Base-by-base conservation (phyloP, 1,140 invertebrate genomes). In the Melitaea cinxia region DNA sequence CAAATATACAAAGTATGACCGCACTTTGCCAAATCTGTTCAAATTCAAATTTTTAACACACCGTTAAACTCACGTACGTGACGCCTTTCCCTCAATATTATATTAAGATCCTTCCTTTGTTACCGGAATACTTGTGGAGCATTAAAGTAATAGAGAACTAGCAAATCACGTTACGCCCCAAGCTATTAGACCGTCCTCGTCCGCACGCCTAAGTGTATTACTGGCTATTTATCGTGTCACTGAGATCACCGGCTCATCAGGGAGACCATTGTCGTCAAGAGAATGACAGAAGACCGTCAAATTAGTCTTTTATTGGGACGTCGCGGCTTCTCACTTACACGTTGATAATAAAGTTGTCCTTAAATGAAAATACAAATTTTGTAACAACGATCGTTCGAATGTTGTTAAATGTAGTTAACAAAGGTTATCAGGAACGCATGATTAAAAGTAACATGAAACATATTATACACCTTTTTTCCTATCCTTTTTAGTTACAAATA, bases 151-250 rank as follows among this genome's bases (percentile, higher is more conserved):
- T 77, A 78, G 75, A 73, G 77, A 75, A 71, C 69, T 72, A 77
- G 77, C 73, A 78, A 82, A 84, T 84, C 78, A 78, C 78, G 76
- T 84, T 82, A 84, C 79, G 73, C 75, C 75, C 78, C 59, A 56
- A 71, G 72, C 76, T 82, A 82, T 84, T 82, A 84, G 70, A 70
- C 69, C 47, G 61, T 70, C 65, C 73, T 79, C 75, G 75, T 76
- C 75, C 67, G 23, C 71, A 50, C 15, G 67, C 70, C 72, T 78
- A 77, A 82, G 78, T 84, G 68, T 82, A 84, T 81, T 82, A 84
- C 76, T 55, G 68, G 78, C 82, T 82, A 84, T 84, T 84, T 84
- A 80, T 82, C 79, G 76, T 82, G 78, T 74, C 78, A 80, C 77
- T 76, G 77, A 80, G 74, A 76, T 72, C 73, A 76, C 65, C 56